phyloP scores from a whole-genome alignment of 1,140 invertebrate genomes.

The Drosophila kanapiae region DNA sequence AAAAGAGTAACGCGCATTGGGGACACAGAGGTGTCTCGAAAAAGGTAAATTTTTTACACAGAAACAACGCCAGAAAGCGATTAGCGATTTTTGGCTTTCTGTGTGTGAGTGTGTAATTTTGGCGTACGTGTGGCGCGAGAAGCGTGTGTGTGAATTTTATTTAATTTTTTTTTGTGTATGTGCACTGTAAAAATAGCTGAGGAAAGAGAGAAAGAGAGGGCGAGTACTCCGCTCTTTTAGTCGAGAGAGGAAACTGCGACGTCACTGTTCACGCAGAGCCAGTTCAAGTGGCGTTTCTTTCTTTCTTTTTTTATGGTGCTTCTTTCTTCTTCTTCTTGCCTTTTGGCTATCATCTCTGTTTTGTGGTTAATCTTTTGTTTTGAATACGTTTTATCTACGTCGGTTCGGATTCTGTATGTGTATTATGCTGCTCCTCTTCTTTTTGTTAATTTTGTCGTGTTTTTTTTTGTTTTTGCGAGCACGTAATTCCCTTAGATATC shows the following conservation, averaged over 20 bases:
- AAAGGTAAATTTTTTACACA: slow-evolving; percentile 59
- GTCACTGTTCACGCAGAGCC: slow-evolving; percentile 47
- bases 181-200: slow-evolving; percentile 78
- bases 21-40: slow-evolving; percentile 49
- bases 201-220: slow-evolving; percentile 27
- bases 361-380: slow-evolving; percentile 79
- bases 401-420: slow-evolving; percentile 29
- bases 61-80: slow-evolving; percentile 49
- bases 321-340: slow-evolving; percentile 42
- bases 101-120: slow-evolving; percentile 40
- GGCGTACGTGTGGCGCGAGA: slow-evolving; percentile 17
- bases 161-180: slow-evolving; percentile 71
- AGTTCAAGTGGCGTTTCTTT: slow-evolving; percentile 56
- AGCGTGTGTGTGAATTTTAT: slow-evolving; percentile 59
- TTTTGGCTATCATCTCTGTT: slow-evolving; percentile 28
- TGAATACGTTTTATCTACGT: slow-evolving; percentile 73
- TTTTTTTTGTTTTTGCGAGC: slow-evolving; percentile 22
- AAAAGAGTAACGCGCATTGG: slow-evolving; percentile 50
- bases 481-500: slow-evolving; percentile 52
- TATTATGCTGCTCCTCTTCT: slow-evolving; percentile 5
- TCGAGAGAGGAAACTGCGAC: slow-evolving; percentile 26
- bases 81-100: slow-evolving; percentile 30
- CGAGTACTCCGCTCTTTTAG: slow-evolving; percentile 11
- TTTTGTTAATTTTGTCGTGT: slow-evolving; percentile 25
- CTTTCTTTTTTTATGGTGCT: slow-evolving; percentile 29